Base-by-base conservation (phyloP, 1,140 invertebrate genomes). In the Eulimnadia texana region DNA sequence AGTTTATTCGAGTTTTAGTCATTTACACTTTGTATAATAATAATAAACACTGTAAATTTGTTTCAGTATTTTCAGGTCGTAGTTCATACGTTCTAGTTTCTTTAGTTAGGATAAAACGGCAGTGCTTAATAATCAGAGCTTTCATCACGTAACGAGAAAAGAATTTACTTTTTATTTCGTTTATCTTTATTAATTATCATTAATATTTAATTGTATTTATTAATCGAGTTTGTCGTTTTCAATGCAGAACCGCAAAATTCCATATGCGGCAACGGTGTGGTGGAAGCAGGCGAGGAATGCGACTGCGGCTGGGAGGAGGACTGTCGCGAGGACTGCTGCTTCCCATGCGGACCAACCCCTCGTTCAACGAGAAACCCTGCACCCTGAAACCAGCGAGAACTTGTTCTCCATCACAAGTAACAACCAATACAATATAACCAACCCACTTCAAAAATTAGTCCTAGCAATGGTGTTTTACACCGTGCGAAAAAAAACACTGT, bases 301-400 rank as follows among this genome's bases (percentile, higher is more conserved):
- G 96, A 99, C 74, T 99, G 95, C 74, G 96, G 96, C 24, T 99
- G 93, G 88, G 90, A 93, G 68, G 87, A 91, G 69, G 89, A 92
- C 69, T 98, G 94, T 73, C 83, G 86, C 59, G 91, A 97, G 69
- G 79, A 82, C 19, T 99, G 96, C 71, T 99, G 96, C 71, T 87
- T 86, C 69, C 93, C 20, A 90, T 93, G 78, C 80, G 86, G 49
- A 80, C 83, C 52, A 83, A 88, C 66, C 84, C 86, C 3, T 77
- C 80, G 0, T 64, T 74, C 19, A 82, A 85, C 61, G 86, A 92
- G 70, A 83, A 82, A 13, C 90, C 90, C 0, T 93, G 90, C 70
- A 84, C 81, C n/a, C 77, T 91, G 60, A 86, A 84, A 0, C 85
- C 89, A 0, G 77, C 79, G 53, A 83, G 82, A 62, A 74, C 81